Evolutionary conservation across 2,797 vertebrate species (phyloP).

Genomic region (Macropus fuliginosus): DNA sequence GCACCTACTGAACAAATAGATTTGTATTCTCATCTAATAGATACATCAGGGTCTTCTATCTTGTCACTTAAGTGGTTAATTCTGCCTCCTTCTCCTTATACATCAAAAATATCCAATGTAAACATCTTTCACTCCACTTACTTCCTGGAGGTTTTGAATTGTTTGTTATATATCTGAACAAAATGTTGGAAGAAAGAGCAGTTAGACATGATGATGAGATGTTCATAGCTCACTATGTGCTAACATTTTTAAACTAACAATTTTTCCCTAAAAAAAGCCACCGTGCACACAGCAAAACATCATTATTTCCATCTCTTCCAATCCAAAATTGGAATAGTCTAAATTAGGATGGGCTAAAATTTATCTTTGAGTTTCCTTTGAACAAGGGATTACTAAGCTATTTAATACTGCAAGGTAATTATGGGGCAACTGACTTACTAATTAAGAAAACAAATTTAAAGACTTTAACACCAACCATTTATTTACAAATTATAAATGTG

Average conservation of each 20-base stretch:
- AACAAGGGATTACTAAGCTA: conserved; percentile 46
- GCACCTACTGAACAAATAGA: neutral
- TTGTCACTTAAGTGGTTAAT: neutral
- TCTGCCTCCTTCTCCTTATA: neutral
- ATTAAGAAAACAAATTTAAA: conserved; percentile 35
- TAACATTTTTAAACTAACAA: conserved; percentile 85
- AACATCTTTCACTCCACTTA: conserved; percentile 60
- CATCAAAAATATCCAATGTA: conserved; percentile 55
- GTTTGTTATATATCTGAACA: conserved; percentile 64
- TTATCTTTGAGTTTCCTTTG: conserved; percentile 53
- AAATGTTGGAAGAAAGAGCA: conserved; percentile 62
- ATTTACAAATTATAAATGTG: conserved; percentile 37
- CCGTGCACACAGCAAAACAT: conserved; percentile 30
- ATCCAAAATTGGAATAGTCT: neutral
- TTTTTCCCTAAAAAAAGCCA: conserved; percentile 80
- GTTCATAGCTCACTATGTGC: conserved; percentile 85
- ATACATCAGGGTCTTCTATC: neutral
- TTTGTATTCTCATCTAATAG: neutral
- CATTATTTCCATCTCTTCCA: conserved; percentile 41
- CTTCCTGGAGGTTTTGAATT: conserved; percentile 57
- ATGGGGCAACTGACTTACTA: neutral
- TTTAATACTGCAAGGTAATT: conserved; percentile 45
- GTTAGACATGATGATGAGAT: conserved; percentile 73
- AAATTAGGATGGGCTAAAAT: conserved; percentile 10
- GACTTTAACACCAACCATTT: conserved; percentile 9